Conservation (phyloP, 2,797 vertebrate genomes). For the Liparis tanakae region DNA sequence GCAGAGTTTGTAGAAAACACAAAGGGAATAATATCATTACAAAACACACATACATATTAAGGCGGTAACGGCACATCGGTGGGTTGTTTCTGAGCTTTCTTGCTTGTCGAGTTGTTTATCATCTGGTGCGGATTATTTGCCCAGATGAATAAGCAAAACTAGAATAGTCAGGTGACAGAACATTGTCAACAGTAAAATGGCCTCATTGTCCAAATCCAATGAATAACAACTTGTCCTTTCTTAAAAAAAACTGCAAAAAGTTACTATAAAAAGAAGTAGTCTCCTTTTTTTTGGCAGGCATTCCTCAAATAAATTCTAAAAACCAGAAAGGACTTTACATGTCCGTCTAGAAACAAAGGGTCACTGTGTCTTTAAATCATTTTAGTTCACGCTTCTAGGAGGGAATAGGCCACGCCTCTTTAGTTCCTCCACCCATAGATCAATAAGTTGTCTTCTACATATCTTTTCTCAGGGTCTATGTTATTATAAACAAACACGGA, state of each 20-base stretch:
- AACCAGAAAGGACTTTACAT: constrained; percentile 1
- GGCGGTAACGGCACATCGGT: neutral
- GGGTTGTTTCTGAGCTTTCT: neutral
- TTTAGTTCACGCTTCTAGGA: constrained; percentile 3
- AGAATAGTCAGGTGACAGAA: constrained; percentile 1
- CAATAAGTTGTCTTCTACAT: constrained; percentile 67
- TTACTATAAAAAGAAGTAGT: neutral
- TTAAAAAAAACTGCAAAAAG: constrained; percentile 3
- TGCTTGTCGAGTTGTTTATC: constrained; percentile 5
- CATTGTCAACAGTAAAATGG: neutral
- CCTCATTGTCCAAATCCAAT: neutral
- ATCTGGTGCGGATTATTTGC: constrained; percentile 2
- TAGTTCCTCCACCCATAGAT: constrained; percentile 51
- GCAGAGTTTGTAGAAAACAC: neutral
- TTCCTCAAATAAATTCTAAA: constrained; percentile 7
- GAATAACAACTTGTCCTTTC: neutral
- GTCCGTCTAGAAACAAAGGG: constrained; percentile 10
- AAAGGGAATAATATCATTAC: neutral
- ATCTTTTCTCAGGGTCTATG: constrained; percentile 30
- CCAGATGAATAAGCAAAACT: neutral
- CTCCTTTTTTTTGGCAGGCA: neutral
- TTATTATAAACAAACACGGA: constrained; percentile 12
- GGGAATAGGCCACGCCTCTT: neutral
- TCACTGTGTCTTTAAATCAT: constrained; percentile 11
- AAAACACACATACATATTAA: neutral